A percentile compares a stretch with the other conserved stretches of the same genome.
phyloP scores from a whole-genome alignment of 2,113 vertebrate species.

The Patagioenas fasciata region DNA sequence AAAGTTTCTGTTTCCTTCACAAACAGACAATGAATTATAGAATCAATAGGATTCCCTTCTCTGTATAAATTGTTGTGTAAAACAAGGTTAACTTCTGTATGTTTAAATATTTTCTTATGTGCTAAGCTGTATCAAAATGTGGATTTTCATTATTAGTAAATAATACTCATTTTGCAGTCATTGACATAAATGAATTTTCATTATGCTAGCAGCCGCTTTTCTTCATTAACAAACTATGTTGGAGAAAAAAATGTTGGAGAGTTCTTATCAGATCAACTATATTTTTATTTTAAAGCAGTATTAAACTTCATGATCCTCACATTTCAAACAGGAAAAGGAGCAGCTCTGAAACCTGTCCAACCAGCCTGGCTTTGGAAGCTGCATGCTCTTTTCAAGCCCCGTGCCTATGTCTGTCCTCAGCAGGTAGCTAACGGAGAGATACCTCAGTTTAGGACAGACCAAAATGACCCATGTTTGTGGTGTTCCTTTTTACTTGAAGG shows the following conservation, averaged over 20 bases:
- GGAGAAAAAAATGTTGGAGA: not conserved
- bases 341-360: not conserved
- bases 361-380: not conserved
- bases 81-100: not conserved
- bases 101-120: not conserved
- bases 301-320: not conserved
- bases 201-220: not conserved
- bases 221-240: not conserved
- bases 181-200: not conserved
- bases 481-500: not conserved
- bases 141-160: not conserved
- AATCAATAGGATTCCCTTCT: not conserved
- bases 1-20: not conserved
- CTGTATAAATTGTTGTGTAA: not conserved
- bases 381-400: not conserved
- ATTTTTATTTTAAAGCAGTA: not conserved
- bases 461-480: not conserved
- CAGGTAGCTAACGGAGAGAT: not conserved
- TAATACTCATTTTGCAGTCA: not conserved
- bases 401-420: not conserved
- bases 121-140: not conserved
- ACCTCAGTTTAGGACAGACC: not conserved
- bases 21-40: not conserved
- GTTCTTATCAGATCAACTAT: not conserved
- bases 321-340: not conserved